Conservation (phyloP, 64 coral and sea anemone species). For the Dendronephthya gigantea region DNA sequence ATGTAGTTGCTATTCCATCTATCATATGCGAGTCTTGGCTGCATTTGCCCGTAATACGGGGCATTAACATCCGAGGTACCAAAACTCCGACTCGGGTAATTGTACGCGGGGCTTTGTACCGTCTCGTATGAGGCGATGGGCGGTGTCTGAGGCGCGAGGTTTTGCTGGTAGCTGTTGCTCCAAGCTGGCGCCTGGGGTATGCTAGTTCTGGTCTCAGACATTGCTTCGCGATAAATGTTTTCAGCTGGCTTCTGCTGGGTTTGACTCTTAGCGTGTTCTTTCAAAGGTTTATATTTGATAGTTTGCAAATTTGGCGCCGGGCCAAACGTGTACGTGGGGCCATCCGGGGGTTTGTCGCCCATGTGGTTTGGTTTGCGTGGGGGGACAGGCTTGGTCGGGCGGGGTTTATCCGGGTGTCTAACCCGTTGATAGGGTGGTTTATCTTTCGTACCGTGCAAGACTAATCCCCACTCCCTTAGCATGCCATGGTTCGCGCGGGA, state of each 20-base stretch:
- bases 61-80: background rate
- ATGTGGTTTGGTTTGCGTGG: background rate
- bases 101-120: background rate
- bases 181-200: background rate
- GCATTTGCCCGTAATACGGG: background rate
- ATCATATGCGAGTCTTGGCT: background rate
- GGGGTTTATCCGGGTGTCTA: conserved; percentile 55
- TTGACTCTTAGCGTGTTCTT: background rate
- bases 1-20: background rate
- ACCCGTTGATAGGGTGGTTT: conserved; percentile 40
- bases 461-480: conserved; percentile 38
- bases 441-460: conserved; percentile 39
- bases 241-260: background rate
- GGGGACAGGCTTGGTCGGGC: conserved; percentile 56
- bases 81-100: background rate
- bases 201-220: background rate
- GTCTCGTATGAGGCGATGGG: background rate
- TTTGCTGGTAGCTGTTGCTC: background rate
- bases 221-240: background rate
- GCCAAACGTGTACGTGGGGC: conserved; percentile 58
- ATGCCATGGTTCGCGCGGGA: conserved; percentile 33
- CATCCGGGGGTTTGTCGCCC: conserved; percentile 28
- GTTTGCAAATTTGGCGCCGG: conserved; percentile 19
- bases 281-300: background rate
- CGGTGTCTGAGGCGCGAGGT: background rate